Evolutionary conservation across 2,888 invertebrate genomes (phyloP).

Genomic region (Junonia oenone): DNA sequence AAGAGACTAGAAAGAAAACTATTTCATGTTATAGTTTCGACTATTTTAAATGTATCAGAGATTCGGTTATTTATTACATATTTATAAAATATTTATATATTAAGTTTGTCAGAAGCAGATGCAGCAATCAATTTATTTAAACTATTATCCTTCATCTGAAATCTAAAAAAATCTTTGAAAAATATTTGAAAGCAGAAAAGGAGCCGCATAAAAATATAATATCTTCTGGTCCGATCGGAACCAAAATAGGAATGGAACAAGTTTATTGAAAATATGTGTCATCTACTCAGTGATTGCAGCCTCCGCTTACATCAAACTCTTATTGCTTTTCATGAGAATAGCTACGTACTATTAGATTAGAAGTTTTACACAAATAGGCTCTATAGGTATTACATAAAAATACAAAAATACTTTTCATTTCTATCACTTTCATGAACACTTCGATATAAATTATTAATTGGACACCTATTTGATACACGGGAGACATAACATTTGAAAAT

Average conservation of each 20-base stretch:
- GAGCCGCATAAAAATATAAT: background rate
- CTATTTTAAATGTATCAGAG: slow-evolving; percentile 21
- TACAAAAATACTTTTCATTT: slow-evolving; percentile 71
- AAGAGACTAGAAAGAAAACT: slow-evolving; percentile 17
- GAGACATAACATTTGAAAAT: slow-evolving; percentile 31
- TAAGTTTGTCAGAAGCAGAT: slow-evolving; percentile 1
- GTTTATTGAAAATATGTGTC: background rate
- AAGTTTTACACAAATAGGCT: slow-evolving; percentile 38
- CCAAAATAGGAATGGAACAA: background rate
- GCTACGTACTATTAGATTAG: slow-evolving; percentile 35
- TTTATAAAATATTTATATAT: slow-evolving; percentile 16
- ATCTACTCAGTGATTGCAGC: slow-evolving; percentile 10
- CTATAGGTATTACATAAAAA: slow-evolving; percentile 56
- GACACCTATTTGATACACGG: slow-evolving; percentile 56
- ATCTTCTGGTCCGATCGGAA: background rate
- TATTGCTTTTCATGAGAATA: slow-evolving; percentile 43
- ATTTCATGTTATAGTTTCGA: slow-evolving; percentile 8
- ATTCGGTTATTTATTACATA: slow-evolving; percentile 22
- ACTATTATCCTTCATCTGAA: background rate
- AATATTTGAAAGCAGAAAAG: background rate
- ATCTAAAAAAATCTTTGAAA: background rate
- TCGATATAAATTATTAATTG: slow-evolving; percentile 60
- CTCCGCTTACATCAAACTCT: slow-evolving; percentile 7
- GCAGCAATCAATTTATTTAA: slow-evolving; percentile 12
- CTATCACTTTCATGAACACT: slow-evolving; percentile 76